Conservation (phyloP, 2,888 invertebrate species). For the Hymenopus coronatus region DNA sequence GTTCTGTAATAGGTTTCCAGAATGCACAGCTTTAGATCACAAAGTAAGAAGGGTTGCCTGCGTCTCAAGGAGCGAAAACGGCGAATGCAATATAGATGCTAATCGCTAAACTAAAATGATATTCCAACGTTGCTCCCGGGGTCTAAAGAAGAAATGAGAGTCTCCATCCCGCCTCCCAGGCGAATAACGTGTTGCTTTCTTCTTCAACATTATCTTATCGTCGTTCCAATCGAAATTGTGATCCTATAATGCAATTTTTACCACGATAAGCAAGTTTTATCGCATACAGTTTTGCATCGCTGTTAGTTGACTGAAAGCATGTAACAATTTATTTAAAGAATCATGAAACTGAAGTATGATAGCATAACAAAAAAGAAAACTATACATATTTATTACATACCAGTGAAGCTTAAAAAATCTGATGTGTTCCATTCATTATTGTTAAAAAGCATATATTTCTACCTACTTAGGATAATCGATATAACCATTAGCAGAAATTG, state of each 20-base stretch:
- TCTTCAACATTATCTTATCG: not conserved
- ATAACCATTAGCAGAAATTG: too few species aligned
- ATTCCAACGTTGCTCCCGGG: not conserved
- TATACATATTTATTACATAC: too few species aligned
- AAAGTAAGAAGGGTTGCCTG: not conserved
- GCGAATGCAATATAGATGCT: constrained; percentile 17
- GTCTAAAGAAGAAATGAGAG: not conserved
- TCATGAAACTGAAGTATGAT: too few species aligned
- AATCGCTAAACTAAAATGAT: constrained; percentile 11
- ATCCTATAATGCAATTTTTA: not conserved
- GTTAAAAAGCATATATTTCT: too few species aligned
- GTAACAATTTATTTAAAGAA: too few species aligned
- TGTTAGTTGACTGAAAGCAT: too few species aligned
- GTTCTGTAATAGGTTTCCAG: not conserved
- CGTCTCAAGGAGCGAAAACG: not conserved
- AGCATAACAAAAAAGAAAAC: too few species aligned
- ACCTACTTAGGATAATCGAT: too few species aligned
- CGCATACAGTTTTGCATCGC: too few species aligned
- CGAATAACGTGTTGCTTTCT: not conserved
- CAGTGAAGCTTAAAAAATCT: too few species aligned
- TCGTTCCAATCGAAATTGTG: not conserved
- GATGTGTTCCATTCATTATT: too few species aligned
- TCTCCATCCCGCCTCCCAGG: not conserved
- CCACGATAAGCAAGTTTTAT: not conserved
- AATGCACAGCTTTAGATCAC: not conserved